Evolutionary conservation across 2,888 invertebrate genomes (phyloP).

Genomic region (Tineola bisselliella): DNA sequence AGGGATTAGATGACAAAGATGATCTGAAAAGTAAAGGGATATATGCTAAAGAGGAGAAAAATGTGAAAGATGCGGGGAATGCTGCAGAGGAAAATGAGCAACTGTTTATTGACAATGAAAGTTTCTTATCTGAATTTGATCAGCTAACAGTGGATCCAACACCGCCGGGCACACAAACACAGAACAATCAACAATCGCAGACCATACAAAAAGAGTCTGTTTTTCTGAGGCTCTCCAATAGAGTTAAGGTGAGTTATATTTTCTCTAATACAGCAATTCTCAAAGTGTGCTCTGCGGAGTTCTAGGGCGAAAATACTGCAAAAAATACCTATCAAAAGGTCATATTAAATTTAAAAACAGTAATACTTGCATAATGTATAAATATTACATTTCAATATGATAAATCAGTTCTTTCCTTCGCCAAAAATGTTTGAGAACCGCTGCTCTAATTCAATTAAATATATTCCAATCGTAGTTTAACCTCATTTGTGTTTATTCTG

Average conservation of each 20-base stretch:
- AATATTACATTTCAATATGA: too few species aligned
- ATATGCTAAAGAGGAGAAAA: conserved; percentile 15
- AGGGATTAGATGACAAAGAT: conserved; percentile 32
- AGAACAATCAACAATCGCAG: conserved; percentile 40
- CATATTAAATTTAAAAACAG: too few species aligned
- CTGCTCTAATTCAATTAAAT: too few species aligned
- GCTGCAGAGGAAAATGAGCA: conserved; percentile 40
- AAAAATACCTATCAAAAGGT: too few species aligned
- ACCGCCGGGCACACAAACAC: conserved; percentile 35
- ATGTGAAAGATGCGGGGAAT: background rate
- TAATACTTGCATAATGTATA: too few species aligned
- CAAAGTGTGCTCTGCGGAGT: too few species aligned
- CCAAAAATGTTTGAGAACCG: too few species aligned
- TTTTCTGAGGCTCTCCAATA: conserved; percentile 94
- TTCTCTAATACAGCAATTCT: too few species aligned
- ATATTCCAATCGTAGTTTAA: background rate
- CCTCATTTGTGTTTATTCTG: background rate
- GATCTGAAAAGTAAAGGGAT: conserved; percentile 40
- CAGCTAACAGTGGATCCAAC: conserved; percentile 57
- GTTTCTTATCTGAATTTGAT: conserved; percentile 64
- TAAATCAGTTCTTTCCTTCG: too few species aligned
- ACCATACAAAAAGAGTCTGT: conserved; percentile 88
- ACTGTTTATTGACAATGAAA: conserved; percentile 54
- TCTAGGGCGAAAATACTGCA: too few species aligned
- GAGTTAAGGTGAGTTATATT: conserved; percentile 84